Base-by-base conservation (phyloP, 1,140 invertebrate species). In the Nautilus pompilius region DNA sequence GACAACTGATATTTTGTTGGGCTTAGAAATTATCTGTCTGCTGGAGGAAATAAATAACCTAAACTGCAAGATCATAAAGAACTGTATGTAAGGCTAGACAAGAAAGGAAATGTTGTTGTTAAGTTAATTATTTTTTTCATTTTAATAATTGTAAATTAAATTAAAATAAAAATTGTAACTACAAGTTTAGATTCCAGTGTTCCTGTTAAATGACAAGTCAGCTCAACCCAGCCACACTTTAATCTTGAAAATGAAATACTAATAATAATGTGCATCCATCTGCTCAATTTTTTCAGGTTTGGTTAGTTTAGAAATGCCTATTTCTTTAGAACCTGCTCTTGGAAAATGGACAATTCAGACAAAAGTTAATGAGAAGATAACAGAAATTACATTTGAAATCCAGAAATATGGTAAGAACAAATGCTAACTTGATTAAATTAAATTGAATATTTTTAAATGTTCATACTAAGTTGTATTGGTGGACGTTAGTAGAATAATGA, bases 391-490 rank as follows among this genome's bases (percentile, higher is more conserved):
- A 41, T 58, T 58, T 58, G 34, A 36, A 41, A 32, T 58, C 4
- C 22, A 58, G 28, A 36, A 58, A 58, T 58, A 58, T 41, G 56
- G 56, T 58, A 41, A 58, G 56, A 24, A 41, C 8, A 10, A 41
- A 41, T 8, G 8, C 36, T 10, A 41, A 41, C 36, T 10, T 41
- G 8, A 10, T 41, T 41, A 41, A 41, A 41, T 10, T 10, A 41
- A 41, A 41, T 10, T 10, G n/a, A 41, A 8, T 41, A 8, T 41
- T 10, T n/a, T 41, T 41, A 8, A 10, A 10, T 10, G 8, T 10
- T 41, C n/a, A 41, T n/a, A 41, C 8, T 41, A 41, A 41, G 36
- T 41, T n/a, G n/a, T 41, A n/a, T 10, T 41, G n/a, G 8, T 8
- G 36, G 8, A 41, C 36, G n/a, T 8, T 41, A 41, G 8, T 8